Percentiles rank a stretch among this genome's conserved stretches.
phyloP scores from a whole-genome alignment of 2,113 vertebrate species.

The Gymnarchus niloticus region DNA sequence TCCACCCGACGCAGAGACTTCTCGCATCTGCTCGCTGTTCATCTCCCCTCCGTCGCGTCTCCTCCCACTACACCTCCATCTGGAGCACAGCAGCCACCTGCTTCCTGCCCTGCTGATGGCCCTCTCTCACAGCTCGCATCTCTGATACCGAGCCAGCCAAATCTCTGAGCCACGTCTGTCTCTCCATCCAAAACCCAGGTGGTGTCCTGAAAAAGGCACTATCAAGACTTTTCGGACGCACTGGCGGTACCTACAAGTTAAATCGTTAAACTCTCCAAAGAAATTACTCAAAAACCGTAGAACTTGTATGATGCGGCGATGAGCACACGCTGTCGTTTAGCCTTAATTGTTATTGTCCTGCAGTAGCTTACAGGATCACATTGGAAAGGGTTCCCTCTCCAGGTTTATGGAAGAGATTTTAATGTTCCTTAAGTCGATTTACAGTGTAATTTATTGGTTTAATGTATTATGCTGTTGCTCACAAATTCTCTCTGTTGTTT shows the following conservation, averaged over 20 bases:
- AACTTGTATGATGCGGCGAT: neutral
- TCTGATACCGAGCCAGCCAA: neutral
- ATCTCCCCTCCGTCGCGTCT: neutral
- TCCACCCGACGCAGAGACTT: slow-evolving; percentile 3
- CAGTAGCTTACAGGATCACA: neutral
- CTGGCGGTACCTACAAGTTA: neutral
- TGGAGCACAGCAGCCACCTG: slow-evolving; percentile 47
- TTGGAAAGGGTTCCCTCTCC: neutral
- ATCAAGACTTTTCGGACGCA: too few relatives aligned
- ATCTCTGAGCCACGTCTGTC: neutral
- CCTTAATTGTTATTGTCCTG: neutral
- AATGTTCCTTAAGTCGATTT: neutral
- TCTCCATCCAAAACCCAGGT: neutral
- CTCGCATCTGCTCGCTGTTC: slow-evolving; percentile 13
- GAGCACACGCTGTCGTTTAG: neutral
- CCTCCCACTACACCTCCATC: slow-evolving; percentile 36
- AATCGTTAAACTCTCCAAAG: neutral
- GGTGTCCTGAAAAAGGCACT: neutral
- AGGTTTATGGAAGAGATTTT: neutral
- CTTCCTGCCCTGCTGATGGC: slow-evolving; percentile 38
- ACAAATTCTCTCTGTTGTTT: neutral
- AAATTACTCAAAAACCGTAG: neutral
- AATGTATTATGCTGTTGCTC: neutral
- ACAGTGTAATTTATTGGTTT: neutral
- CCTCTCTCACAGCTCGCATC: neutral